Evolutionary conservation across 1,140 invertebrate genomes (phyloP).

Genomic region (Scaptomyza graminum): DNA sequence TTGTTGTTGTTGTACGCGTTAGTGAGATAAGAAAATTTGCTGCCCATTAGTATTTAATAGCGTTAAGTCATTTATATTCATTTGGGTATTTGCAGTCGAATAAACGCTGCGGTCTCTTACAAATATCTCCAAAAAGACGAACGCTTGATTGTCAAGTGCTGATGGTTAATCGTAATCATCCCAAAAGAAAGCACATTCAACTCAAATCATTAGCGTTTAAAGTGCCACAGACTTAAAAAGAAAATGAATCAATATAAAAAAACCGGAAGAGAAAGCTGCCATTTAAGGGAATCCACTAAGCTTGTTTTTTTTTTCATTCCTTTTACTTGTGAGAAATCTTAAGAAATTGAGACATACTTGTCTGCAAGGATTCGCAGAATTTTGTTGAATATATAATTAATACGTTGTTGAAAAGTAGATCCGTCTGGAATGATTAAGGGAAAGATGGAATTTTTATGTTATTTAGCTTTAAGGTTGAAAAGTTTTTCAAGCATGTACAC

Average conservation of each 20-base stretch:
- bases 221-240: conserved; percentile 2
- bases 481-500: no score
- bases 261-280: no score
- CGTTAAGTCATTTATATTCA: conserved; percentile 81
- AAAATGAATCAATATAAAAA: not conserved
- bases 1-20: conserved; percentile 19
- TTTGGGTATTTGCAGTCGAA: conserved; percentile 43
- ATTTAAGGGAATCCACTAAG: not conserved
- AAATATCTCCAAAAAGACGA: not conserved
- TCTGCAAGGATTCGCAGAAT: not conserved
- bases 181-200: conserved; percentile 39
- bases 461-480: no score
- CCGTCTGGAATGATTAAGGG: no score
- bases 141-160: conserved; percentile 46
- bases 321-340: not conserved
- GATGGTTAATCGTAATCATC: conserved; percentile 55
- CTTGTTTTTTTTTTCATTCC: conserved; percentile 1
- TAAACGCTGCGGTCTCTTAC: not conserved
- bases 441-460: no score
- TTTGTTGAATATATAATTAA: not conserved
- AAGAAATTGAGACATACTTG: not conserved
- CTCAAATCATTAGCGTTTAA: conserved; percentile 44
- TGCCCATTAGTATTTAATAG: conserved; percentile 82
- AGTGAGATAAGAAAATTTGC: conserved; percentile 76
- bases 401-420: not conserved